A percentile compares a stretch with the other conserved stretches of the same genome.
Conservation (phyloP, 2,797 vertebrate species). For the Micrastur ruficollis region DNA sequence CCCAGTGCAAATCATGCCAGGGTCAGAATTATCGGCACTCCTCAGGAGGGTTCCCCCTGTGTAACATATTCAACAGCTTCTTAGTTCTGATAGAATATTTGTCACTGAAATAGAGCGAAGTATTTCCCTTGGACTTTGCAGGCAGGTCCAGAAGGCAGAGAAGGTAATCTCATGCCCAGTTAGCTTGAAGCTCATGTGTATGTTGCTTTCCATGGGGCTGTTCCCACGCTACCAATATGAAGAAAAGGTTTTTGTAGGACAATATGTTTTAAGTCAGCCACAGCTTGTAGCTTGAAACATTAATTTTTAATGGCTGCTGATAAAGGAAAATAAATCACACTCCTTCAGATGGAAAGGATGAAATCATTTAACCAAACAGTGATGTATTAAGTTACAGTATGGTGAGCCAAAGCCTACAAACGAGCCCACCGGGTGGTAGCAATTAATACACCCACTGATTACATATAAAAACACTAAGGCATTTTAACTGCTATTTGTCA, state of each 20-base stretch:
- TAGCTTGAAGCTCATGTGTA: not conserved
- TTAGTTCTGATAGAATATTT: not conserved
- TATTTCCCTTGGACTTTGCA: not conserved
- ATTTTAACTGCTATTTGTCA: slow-evolving; percentile 6
- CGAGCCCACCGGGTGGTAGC: not conserved
- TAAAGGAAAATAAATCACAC: not conserved
- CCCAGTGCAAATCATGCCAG: not conserved
- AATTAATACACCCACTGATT: slow-evolving; percentile 34
- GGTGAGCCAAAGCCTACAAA: slow-evolving; percentile 19
- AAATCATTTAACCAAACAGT: slow-evolving; percentile 35
- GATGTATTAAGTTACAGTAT: slow-evolving; percentile 11
- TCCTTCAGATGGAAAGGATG: not conserved
- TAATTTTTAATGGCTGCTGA: not conserved
- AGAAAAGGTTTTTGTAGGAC: not conserved
- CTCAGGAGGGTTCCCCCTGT: not conserved
- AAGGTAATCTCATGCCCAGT: not conserved
- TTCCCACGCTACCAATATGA: not conserved
- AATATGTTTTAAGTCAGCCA: not conserved
- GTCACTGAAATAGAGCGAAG: not conserved
- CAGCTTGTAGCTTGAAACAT: not conserved
- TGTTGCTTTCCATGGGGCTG: not conserved
- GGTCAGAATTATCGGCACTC: not conserved
- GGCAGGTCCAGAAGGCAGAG: not conserved
- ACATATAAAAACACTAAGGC: not conserved
- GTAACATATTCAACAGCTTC: not conserved